phyloP scores from a whole-genome alignment of 2,888 invertebrate species.

The Heliconius aoede region DNA sequence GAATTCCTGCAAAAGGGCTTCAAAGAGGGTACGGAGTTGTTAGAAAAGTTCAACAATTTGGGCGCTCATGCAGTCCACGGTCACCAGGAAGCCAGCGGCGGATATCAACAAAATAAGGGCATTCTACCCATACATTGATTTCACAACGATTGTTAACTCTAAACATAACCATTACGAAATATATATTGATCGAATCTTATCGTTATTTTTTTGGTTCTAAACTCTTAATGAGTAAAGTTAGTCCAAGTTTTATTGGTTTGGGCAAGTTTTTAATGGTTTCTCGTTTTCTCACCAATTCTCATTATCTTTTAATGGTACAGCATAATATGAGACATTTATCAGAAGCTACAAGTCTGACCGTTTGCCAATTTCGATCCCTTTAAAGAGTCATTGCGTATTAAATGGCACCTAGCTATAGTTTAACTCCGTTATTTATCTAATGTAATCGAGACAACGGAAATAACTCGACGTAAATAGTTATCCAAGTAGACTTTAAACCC shows the following conservation, averaged over 20 bases:
- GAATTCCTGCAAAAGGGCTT: slow-evolving; percentile 85
- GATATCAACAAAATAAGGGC: slow-evolving; percentile 83
- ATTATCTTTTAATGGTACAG: neutral
- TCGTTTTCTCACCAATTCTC: slow-evolving; percentile 1
- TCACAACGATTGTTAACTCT: neutral
- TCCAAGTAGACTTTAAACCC: neutral
- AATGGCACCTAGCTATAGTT: neutral
- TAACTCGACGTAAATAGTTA: neutral
- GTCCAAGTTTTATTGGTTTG: slow-evolving; percentile 4
- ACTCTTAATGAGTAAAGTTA: slow-evolving; percentile 14
- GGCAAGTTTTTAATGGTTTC: slow-evolving; percentile 1
- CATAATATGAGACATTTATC: neutral
- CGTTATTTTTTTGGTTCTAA: slow-evolving; percentile 14
- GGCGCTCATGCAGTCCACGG: slow-evolving; percentile 85
- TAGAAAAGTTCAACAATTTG: slow-evolving; percentile 84
- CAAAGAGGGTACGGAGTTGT: slow-evolving; percentile 82
- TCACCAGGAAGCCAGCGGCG: slow-evolving; percentile 84
- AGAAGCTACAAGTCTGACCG: neutral
- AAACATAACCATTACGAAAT: slow-evolving; percentile 13
- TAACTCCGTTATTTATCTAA: neutral
- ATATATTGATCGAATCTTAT: slow-evolving; percentile 2
- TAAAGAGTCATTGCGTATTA: neutral
- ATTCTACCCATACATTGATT: slow-evolving; percentile 79
- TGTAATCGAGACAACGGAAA: neutral
- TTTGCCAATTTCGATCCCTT: neutral